Evolutionary conservation across 2,888 invertebrate genomes (phyloP).

Genomic region (Leptopilina drosophilae): DNA sequence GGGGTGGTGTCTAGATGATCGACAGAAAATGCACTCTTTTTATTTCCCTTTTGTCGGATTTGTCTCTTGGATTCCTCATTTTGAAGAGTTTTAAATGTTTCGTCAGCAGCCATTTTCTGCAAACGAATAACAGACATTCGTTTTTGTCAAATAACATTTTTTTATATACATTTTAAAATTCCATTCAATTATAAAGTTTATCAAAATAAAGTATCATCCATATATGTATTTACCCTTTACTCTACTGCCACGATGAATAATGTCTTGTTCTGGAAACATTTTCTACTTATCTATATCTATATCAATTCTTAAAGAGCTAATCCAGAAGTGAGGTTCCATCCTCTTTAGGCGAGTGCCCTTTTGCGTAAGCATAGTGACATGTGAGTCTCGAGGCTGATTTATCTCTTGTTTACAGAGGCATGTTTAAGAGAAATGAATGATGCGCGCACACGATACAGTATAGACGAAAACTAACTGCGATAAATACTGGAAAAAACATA

Average conservation of each 20-base stretch:
- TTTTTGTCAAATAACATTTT: too few relatives aligned
- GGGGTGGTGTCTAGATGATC: constrained; percentile 76
- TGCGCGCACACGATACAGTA: constrained; percentile 1
- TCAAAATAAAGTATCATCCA: neutral
- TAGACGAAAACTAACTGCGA: constrained; percentile 4
- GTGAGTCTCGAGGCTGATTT: neutral
- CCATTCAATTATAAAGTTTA: too few relatives aligned
- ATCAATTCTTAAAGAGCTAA: neutral
- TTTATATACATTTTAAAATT: too few relatives aligned
- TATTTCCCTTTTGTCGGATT: neutral
- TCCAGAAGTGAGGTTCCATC: neutral
- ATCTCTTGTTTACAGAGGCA: neutral
- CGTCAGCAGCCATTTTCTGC: constrained; percentile 20
- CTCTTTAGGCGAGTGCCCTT: constrained; percentile 2
- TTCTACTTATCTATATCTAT: neutral
- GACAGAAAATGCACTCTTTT: neutral
- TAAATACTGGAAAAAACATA: neutral
- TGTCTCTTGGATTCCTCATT: neutral
- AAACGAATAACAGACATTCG: neutral
- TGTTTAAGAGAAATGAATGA: neutral
- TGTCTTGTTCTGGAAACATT: neutral
- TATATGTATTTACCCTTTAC: neutral
- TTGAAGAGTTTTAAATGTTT: neutral
- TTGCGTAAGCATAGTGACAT: neutral
- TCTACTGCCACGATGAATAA: constrained; percentile 16